Base-by-base conservation (phyloP, 2,113 vertebrate species). In the Nothobranchius furzeri region DNA sequence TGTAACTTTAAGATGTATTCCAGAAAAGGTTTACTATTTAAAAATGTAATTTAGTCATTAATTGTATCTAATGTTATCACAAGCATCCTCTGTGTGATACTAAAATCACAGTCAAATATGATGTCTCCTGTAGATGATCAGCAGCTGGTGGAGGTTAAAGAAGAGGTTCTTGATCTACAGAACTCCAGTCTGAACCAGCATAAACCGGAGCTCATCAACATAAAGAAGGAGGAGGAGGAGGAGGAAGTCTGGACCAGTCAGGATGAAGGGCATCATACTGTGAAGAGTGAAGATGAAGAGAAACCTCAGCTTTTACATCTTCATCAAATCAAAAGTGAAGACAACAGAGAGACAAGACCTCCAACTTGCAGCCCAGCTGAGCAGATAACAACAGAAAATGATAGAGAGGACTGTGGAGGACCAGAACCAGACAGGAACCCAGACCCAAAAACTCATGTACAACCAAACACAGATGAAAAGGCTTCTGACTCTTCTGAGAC, bases 201-300 rank as follows among this genome's bases (percentile, higher is more conserved):
- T 70, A 48, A 76, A 12, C 36, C 36, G 35, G 56, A 69, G 5
- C 60, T 7, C 9, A 36, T 25, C 17, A 13, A 57, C 14, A 56
- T 74, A 20, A 79, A 79, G 61, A 52, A 75, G 62, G 65, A 74
- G 58, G 65, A 74, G 50, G 17, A 65, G 14, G 61, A 70, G 45
- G 66, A 74, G 57, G n/a, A n/a, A n/a, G 9, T 56, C 6, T 70
- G 66, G 55, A 60, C n/a, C 30, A 36, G 51, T 56, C 45, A 46
- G 15, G 58, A 68, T 30, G 53, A 2, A 45, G 42, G 58, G 69
- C 40, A 53, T 25, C 40, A 36, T 17, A 25, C 40, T 43, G 61
- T 66, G 9, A 74, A 61, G 30, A 69, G 35, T 10, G 65, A 79
- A 61, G 70, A 68, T 7, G 60, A 79, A 24, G 68, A 72, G n/a